Evolutionary conservation across 1,140 invertebrate genomes (phyloP).

Genomic region (Mactra quadrangularis): DNA sequence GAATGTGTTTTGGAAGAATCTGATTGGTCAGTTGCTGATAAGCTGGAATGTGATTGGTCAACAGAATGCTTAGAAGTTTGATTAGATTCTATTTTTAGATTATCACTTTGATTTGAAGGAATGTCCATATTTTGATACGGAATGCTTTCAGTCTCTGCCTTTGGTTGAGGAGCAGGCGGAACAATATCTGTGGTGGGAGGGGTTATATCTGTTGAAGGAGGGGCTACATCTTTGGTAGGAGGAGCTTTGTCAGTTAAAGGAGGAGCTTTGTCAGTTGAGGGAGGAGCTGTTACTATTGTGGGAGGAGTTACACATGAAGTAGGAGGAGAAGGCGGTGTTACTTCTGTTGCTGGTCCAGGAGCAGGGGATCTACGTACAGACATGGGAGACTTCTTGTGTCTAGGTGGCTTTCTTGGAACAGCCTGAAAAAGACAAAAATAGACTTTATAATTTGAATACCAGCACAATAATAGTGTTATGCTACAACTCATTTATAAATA

Average conservation of each 20-base stretch:
- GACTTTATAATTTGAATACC: too few relatives aligned
- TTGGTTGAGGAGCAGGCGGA: background rate
- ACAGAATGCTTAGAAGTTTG: constrained; percentile 23
- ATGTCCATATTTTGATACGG: constrained; percentile 18
- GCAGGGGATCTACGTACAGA: constrained; percentile 21
- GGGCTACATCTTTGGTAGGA: background rate
- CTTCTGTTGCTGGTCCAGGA: background rate
- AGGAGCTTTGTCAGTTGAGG: background rate
- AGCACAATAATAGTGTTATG: too few relatives aligned
- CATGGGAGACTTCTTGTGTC: constrained; percentile 64
- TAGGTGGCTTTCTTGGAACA: constrained; percentile 75
- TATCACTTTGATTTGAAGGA: constrained; percentile 11
- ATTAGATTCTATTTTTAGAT: constrained; percentile 12
- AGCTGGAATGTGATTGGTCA: constrained; percentile 36
- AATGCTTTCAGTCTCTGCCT: constrained; percentile 4
- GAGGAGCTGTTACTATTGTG: too few relatives aligned
- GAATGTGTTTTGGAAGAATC: constrained; percentile 29
- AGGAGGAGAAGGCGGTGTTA: background rate
- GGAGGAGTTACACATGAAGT: background rate
- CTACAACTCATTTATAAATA: too few relatives aligned
- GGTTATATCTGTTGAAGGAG: too few relatives aligned
- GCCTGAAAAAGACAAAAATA: constrained; percentile 58
- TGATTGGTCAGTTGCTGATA: constrained; percentile 27
- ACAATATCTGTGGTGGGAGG: too few relatives aligned
- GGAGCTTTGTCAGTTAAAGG: background rate